These are phyloP conservation scores for Mionectes macconnelli DNA, from an alignment of 2,113 vertebrate species.

Conservation along the genomic window DNA sequence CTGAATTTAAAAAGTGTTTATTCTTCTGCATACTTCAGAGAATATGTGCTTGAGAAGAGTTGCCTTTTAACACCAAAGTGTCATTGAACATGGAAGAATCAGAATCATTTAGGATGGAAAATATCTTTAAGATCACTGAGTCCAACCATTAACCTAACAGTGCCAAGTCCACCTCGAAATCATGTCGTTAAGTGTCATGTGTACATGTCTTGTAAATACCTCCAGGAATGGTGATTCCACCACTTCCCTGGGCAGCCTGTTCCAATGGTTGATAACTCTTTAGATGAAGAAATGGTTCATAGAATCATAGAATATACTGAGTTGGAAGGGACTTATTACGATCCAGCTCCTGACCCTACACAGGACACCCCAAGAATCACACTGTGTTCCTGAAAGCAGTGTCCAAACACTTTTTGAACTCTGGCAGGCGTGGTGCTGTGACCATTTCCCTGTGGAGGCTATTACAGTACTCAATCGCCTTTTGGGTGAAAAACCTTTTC, in stretches of 20 bases:
- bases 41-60: not conserved
- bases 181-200: accelerated
- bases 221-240: not conserved
- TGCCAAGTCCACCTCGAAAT: not conserved
- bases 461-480: not conserved
- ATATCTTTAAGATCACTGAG: not conserved
- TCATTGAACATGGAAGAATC: not conserved
- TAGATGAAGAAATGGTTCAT: not conserved
- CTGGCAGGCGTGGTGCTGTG: not conserved
- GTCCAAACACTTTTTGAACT: not conserved
- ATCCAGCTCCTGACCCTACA: not conserved
- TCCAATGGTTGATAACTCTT: not conserved
- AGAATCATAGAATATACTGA: not conserved
- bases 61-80: not conserved
- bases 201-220: not conserved
- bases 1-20: not conserved
- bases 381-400: not conserved
- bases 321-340: not conserved
- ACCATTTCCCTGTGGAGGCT: not conserved
- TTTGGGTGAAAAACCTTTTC: not conserved
- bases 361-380: not conserved
- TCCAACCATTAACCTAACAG: accelerated
- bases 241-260: not conserved
- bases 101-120: not conserved
- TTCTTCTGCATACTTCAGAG: not conserved